Conservation (phyloP, 2,888 invertebrate genomes). For the Drosophila maculinotata region DNA sequence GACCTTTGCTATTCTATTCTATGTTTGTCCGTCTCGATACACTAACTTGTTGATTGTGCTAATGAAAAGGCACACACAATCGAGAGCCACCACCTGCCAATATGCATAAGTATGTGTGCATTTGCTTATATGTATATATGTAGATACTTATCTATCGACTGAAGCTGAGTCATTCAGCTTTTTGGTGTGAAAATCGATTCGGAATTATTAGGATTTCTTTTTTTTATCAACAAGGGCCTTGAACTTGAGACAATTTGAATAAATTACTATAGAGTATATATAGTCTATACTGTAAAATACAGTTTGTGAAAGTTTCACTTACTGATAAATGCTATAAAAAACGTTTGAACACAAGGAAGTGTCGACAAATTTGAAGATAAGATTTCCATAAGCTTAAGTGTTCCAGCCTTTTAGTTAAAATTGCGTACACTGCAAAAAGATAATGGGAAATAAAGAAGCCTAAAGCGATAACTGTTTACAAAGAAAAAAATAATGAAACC, state of each 20-base stretch:
- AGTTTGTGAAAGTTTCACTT: background rate
- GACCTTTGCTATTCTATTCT: constrained; percentile 41
- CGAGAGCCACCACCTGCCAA: constrained; percentile 29
- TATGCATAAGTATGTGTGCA: background rate
- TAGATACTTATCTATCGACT: constrained; percentile 36
- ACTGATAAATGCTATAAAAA: constrained; percentile 2
- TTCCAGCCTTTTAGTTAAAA: background rate
- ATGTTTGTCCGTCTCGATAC: constrained; percentile 28
- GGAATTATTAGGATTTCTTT: background rate
- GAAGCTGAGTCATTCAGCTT: constrained; percentile 31
- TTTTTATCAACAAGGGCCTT: constrained; percentile 14
- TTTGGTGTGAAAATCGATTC: constrained; percentile 3
- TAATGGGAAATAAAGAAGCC: constrained; percentile 9
- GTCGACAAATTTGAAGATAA: constrained; percentile 6
- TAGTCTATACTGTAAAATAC: background rate
- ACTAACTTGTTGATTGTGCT: constrained; percentile 39
- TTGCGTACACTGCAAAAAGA: constrained; percentile 19
- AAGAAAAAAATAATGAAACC: constrained; percentile 5
- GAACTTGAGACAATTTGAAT: constrained; percentile 25
- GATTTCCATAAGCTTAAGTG: too few relatives aligned
- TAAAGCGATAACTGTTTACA: too few relatives aligned
- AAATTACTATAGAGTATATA: background rate
- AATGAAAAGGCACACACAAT: constrained; percentile 38
- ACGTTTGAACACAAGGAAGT: constrained; percentile 1
- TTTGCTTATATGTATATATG: background rate